Percentiles rank a stretch among this genome's conserved stretches.
Conservation (phyloP, 2,888 invertebrate species). For the Epistrophella euchroma region DNA sequence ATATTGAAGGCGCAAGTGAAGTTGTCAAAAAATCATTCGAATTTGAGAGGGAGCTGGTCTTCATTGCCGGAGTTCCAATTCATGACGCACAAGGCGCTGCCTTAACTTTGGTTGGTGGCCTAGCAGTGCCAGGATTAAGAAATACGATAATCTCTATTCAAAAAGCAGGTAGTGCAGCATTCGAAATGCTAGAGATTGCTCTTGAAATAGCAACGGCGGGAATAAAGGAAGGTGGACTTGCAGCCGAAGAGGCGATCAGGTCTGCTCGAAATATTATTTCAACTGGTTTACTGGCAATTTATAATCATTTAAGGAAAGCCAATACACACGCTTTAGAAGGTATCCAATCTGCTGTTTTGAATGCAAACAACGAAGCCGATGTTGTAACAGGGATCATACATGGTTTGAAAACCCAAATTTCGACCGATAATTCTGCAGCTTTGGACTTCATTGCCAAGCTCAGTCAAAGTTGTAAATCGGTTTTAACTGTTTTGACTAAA, state of each 20-base stretch:
- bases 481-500: background rate
- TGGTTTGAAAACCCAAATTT: background rate
- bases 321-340: background rate
- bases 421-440: background rate
- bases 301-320: background rate
- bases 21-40: background rate
- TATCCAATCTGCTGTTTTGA: background rate
- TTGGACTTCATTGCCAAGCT: background rate
- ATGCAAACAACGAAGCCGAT: background rate
- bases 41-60: background rate
- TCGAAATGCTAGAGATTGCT: background rate
- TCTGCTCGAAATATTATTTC: background rate
- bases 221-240: background rate
- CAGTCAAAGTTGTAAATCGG: background rate
- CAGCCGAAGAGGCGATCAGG: background rate
- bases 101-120: background rate
- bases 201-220: background rate
- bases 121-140: background rate
- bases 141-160: background rate
- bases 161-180: background rate
- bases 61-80: constrained; percentile 3
- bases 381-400: background rate
- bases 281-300: background rate
- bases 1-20: background rate
- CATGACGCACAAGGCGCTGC: background rate